A percentile compares a stretch with the other conserved stretches of the same genome.
These are phyloP conservation scores for Xiphophorus couchianus DNA, from an alignment of 2,113 vertebrate genomes.

Conservation along the genomic window DNA sequence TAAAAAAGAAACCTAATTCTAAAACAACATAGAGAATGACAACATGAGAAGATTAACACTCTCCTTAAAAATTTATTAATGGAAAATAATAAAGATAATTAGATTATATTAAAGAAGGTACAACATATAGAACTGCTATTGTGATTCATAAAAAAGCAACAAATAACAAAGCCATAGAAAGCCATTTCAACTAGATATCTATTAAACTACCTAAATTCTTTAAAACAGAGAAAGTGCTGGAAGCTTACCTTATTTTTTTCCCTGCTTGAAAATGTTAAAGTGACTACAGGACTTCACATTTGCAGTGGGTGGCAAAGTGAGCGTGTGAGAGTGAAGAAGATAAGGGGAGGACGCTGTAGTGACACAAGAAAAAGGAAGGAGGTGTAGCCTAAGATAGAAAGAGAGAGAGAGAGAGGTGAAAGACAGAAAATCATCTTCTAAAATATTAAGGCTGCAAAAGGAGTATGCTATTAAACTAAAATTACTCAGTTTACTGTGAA, in stretches of 20 bases:
- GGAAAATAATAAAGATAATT: neutral
- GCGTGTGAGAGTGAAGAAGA: conserved; percentile 28
- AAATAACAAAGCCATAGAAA: neutral
- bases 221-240: neutral
- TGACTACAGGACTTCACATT: conserved; percentile 2
- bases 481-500: neutral
- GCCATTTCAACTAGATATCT: neutral
- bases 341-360: conserved; percentile 27
- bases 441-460: neutral
- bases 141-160: neutral
- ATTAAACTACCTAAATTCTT: neutral
- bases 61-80: neutral
- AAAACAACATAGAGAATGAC: conserved; percentile 8
- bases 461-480: neutral
- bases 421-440: conserved; percentile 1
- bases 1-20: conserved; percentile 7
- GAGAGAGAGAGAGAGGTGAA: conserved; percentile 4
- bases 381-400: neutral
- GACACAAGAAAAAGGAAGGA: neutral
- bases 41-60: neutral
- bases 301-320: conserved; percentile 6
- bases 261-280: neutral
- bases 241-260: conserved; percentile 46
- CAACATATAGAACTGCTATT: neutral
- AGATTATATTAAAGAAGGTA: neutral